Evolutionary conservation across 2,113 vertebrate species (phyloP), one percentile per base, ranked within the genome.

Genomic region (Oreocharis arfaki): DNA sequence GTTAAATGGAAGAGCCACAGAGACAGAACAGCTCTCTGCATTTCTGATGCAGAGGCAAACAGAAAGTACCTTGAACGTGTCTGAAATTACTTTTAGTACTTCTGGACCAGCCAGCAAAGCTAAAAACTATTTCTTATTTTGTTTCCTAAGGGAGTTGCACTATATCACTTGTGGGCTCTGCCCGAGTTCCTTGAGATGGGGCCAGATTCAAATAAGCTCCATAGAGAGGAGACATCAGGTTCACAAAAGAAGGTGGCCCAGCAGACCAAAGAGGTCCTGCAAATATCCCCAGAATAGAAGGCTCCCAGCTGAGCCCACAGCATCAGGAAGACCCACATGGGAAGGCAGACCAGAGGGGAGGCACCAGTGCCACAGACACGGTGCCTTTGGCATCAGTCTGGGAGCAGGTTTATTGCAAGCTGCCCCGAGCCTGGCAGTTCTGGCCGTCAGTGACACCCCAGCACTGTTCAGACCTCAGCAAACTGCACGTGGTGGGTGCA

Each of bases 401-500:
- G 13, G n/a, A 6, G 4, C 7, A 1, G 30, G 44, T 63, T 82
- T 56, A 27, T 33, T 28, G 39, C 73, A 49, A 44, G 59, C 30
- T 89, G 59, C 42, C 73, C 41, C 30, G 23, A 46, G 35, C 30
- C 50, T 55, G 60, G 42, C 73, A 70, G 4, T 11, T 26, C 76
- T 39, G 55, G 16, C 59, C 59, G 0, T 26, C 7, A 21, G 49
- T 21, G 69, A 84, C 60, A 78, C 13, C 33, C 35, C 2, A 7
- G 33, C n/a, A 4, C 28, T 19, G 41, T 7, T 42, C 28, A 20
- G 20, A 56, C 15, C 70, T 60, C 61, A 13, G 17, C 1, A 0
- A 57, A 24, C 12, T 46, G 46, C 37, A 14, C 0, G 4, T 0
- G 4, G 49, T 4, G 24, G 41, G 18, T 7, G 0, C 63, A 42